Conservation (phyloP, 2,888 invertebrate genomes). For the Rhagonycha lutea region DNA sequence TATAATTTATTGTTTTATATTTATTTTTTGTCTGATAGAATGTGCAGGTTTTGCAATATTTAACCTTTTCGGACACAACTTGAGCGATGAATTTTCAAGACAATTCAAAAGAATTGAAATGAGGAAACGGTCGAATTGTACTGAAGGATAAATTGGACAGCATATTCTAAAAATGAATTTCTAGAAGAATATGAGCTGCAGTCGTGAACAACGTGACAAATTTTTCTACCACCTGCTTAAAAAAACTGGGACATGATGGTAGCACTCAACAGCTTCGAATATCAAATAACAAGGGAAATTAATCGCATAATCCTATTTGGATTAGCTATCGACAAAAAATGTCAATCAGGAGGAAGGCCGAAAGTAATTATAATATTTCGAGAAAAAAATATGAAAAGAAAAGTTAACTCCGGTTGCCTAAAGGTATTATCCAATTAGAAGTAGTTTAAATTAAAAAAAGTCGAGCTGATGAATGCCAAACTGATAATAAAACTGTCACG, state of each 20-base stretch:
- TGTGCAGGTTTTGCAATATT: too few relatives aligned
- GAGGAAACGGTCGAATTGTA: too few relatives aligned
- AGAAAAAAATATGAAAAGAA: not conserved
- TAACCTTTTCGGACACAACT: too few relatives aligned
- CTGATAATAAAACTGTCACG: constrained; percentile 44
- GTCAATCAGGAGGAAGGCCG: not conserved
- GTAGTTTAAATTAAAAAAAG: constrained; percentile 30
- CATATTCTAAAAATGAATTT: too few relatives aligned
- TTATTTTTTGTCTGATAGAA: too few relatives aligned
- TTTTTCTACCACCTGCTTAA: not conserved
- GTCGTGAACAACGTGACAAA: too few relatives aligned
- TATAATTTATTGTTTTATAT: too few relatives aligned
- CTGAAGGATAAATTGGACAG: too few relatives aligned
- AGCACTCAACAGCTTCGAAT: not conserved
- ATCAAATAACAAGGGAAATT: not conserved
- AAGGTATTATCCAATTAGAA: constrained; percentile 28
- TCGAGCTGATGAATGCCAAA: constrained; percentile 30
- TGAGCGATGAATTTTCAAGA: too few relatives aligned
- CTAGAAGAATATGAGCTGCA: too few relatives aligned
- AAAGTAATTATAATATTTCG: not conserved
- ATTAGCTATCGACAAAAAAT: not conserved
- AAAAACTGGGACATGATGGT: not conserved
- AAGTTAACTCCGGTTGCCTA: not conserved
- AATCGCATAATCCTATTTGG: not conserved
- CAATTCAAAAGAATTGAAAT: too few relatives aligned